phyloP scores from a whole-genome alignment of 1,140 invertebrate species.

The Trypoxylus dichotomus region DNA sequence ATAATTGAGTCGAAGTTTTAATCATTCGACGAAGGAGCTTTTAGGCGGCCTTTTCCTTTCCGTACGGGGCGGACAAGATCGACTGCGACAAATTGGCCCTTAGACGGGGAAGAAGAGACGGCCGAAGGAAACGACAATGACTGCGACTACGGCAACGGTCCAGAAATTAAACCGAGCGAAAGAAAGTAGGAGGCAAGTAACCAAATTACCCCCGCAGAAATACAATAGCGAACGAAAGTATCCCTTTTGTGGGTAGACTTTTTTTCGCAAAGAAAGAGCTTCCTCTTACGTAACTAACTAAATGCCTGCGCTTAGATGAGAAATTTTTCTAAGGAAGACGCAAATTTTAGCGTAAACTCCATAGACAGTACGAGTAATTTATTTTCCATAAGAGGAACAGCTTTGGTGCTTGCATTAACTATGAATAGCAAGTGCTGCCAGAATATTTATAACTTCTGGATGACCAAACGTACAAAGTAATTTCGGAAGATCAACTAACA shows the following conservation, averaged over 20 bases:
- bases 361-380: no score
- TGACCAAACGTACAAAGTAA: no score
- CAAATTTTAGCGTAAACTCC: no score
- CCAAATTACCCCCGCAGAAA: background rate
- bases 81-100: constrained; percentile 12
- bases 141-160: constrained; percentile 3
- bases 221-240: background rate
- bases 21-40: background rate
- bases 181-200: background rate
- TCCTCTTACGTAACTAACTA: no score
- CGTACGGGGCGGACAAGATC: background rate
- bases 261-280: no score
- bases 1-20: constrained; percentile 24
- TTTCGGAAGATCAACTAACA: no score
- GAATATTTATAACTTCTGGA: no score
- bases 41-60: background rate
- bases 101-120: background rate
- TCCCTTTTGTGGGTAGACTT: background rate
- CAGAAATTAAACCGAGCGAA: constrained; percentile 13
- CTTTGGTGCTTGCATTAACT: no score
- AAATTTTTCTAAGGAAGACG: no score
- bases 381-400: no score
- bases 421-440: no score
- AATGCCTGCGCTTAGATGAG: no score
- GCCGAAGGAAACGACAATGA: background rate